Conservation (phyloP, 2,113 vertebrate genomes). For the Heteronetta atricapilla region DNA sequence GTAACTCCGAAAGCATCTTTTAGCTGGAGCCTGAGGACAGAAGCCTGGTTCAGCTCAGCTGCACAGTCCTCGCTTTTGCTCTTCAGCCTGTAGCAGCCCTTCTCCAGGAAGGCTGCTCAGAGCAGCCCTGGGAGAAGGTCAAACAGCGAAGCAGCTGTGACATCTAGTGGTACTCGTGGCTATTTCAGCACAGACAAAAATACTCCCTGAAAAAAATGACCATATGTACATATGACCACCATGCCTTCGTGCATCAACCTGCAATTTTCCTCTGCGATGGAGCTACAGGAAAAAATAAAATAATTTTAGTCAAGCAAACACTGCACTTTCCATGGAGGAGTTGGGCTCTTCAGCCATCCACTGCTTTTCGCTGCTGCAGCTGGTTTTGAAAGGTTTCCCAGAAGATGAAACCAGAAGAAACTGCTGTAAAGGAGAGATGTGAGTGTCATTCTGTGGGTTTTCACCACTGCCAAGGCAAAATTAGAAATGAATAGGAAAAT, state of each 20-base stretch:
- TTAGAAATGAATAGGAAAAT: background rate
- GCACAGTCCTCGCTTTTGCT: background rate
- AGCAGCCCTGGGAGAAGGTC: background rate
- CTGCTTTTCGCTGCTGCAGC: background rate
- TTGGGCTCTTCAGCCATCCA: background rate
- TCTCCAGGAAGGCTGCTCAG: background rate
- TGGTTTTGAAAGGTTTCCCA: background rate
- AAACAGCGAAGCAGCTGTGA: background rate
- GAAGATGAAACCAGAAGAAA: background rate
- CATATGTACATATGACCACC: background rate
- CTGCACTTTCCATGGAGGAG: background rate
- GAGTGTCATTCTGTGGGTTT: background rate
- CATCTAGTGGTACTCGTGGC: slow-evolving; percentile 26
- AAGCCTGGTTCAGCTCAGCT: background rate
- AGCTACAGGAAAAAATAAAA: background rate
- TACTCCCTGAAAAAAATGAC: background rate
- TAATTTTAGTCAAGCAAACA: background rate
- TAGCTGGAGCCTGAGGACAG: background rate
- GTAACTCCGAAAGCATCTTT: background rate
- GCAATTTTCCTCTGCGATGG: background rate
- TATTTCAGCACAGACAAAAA: background rate
- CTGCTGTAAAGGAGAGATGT: background rate
- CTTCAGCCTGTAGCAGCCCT: background rate
- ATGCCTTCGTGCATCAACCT: background rate
- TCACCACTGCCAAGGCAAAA: background rate